Conservation (phyloP, 2,113 vertebrate species). For the Campylomormyrus tamandua region DNA sequence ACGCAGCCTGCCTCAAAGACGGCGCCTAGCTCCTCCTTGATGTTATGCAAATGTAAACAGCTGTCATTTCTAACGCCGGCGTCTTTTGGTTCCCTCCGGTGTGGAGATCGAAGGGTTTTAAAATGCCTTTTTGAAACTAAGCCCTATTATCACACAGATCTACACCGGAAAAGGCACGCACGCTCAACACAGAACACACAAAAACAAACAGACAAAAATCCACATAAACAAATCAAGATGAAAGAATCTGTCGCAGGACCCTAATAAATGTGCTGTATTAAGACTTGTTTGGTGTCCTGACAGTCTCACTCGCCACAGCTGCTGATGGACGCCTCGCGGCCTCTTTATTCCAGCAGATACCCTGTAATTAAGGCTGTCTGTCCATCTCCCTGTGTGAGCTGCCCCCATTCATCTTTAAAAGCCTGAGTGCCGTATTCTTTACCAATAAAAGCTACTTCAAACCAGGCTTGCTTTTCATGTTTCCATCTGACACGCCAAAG, state of each 20-base stretch:
- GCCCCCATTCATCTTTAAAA: slow-evolving; percentile 44
- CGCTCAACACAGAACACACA: slow-evolving; percentile 16
- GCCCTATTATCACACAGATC: slow-evolving; percentile 39
- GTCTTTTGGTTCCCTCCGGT: slow-evolving; percentile 33
- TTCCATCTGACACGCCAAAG: not conserved
- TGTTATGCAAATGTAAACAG: slow-evolving; percentile 56
- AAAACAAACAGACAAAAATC: slow-evolving; percentile 19
- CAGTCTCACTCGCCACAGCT: slow-evolving; percentile 26
- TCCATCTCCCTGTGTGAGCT: slow-evolving; percentile 33
- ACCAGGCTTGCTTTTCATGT: not conserved
- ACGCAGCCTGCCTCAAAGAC: slow-evolving; percentile 41
- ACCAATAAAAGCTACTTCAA: slow-evolving; percentile 15
- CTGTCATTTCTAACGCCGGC: slow-evolving; percentile 47
- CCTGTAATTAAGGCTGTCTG: slow-evolving; percentile 32
- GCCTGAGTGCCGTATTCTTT: slow-evolving; percentile 33
- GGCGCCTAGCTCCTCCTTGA: slow-evolving; percentile 43
- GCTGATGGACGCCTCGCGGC: slow-evolving; percentile 24
- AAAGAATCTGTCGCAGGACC: slow-evolving; percentile 25
- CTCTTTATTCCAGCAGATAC: not conserved
- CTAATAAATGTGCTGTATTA: slow-evolving; percentile 25
- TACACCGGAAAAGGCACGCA: slow-evolving; percentile 16
- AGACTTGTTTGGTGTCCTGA: slow-evolving; percentile 23
- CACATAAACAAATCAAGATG: slow-evolving; percentile 32
- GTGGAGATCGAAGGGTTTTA: slow-evolving; percentile 39
- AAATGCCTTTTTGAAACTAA: slow-evolving; percentile 35